phyloP scores from a whole-genome alignment of 1,140 invertebrate genomes.

The Gonioctena quinquepunctata region DNA sequence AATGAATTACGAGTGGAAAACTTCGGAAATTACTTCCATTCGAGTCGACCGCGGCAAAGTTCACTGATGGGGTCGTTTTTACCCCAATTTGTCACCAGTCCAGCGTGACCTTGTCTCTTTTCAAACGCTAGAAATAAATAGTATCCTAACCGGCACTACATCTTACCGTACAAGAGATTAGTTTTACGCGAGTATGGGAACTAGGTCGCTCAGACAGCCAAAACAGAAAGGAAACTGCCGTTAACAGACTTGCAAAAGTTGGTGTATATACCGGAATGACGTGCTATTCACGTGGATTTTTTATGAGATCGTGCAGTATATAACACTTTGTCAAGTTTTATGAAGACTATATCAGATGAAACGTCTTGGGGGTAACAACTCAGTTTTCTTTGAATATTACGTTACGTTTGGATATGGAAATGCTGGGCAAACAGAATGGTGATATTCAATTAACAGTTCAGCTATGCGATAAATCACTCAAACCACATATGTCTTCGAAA shows the following conservation, averaged over 20 bases:
- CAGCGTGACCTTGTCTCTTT: constrained; percentile 10
- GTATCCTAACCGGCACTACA: background rate
- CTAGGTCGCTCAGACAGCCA: background rate
- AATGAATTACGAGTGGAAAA: constrained; percentile 20
- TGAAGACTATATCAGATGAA: background rate
- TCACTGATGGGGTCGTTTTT: background rate
- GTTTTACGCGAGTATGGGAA: constrained; percentile 2
- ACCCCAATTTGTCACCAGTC: constrained; percentile 17
- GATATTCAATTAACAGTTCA: no score
- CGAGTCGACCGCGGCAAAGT: background rate
- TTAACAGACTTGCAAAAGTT: background rate
- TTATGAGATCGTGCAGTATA: background rate
- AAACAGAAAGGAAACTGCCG: background rate
- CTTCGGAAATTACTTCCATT: constrained; percentile 3
- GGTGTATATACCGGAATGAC: background rate
- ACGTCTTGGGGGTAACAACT: no score
- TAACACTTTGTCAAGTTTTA: background rate
- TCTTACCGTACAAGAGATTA: constrained; percentile 2
- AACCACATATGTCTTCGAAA: no score
- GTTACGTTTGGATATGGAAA: no score
- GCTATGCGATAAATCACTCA: no score
- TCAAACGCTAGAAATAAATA: constrained; percentile 1
- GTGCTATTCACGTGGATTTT: background rate
- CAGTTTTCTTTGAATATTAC: no score
- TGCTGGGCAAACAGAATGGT: no score